These are phyloP conservation scores for Calosoma granatense DNA, from an alignment of 1,140 invertebrate genomes.

Conservation along the genomic window DNA sequence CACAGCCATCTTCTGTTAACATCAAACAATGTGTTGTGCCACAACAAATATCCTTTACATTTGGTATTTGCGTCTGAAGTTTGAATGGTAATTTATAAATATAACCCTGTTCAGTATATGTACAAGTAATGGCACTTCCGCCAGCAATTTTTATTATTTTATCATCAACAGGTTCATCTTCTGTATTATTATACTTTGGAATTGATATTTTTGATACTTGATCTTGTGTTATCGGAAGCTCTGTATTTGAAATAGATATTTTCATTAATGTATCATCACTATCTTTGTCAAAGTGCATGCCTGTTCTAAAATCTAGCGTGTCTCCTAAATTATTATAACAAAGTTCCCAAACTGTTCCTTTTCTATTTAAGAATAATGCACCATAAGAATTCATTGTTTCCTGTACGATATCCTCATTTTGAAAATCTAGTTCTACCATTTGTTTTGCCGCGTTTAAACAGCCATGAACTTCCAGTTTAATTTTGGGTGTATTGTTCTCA, in stretches of 20 bases:
- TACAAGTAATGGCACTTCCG: constrained; percentile 36
- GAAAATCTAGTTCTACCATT: background rate
- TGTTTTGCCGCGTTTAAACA: background rate
- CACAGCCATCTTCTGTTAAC: constrained; percentile 55
- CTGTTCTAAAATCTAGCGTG: too few relatives aligned
- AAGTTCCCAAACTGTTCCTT: background rate
- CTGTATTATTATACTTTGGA: background rate
- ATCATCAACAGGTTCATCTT: constrained; percentile 15
- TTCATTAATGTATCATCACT: background rate
- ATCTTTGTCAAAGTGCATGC: too few relatives aligned
- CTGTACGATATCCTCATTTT: constrained; percentile 3
- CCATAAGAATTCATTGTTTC: too few relatives aligned
- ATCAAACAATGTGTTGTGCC: constrained; percentile 72
- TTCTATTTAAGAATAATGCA: background rate
- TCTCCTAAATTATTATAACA: background rate
- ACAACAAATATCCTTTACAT: constrained; percentile 53
- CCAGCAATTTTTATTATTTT: constrained; percentile 33
- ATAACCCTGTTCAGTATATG: constrained; percentile 38
- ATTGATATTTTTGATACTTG: background rate
- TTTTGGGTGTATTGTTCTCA: background rate
- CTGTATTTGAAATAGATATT: constrained; percentile 14
- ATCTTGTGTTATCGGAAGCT: background rate
- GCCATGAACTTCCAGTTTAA: background rate
- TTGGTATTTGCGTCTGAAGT: constrained; percentile 41
- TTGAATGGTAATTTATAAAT: constrained; percentile 49